Conservation (phyloP, 2,888 invertebrate species). For the Acleris sparsana region DNA sequence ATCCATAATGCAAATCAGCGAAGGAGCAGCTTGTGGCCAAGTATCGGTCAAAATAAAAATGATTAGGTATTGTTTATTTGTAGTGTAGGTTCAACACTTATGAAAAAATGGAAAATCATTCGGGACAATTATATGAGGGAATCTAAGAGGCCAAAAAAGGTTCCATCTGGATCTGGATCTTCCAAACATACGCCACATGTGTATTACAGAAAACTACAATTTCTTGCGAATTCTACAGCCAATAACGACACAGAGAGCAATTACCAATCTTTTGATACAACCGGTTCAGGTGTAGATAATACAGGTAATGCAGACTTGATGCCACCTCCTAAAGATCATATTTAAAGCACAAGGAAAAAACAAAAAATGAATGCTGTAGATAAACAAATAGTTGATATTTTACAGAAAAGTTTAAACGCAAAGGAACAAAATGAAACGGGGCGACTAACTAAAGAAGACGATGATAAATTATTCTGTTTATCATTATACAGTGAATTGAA, state of each 20-base stretch:
- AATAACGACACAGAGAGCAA: slow-evolving; percentile 28
- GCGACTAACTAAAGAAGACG: slow-evolving; percentile 5
- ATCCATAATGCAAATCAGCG: slow-evolving; percentile 35
- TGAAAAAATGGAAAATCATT: no score
- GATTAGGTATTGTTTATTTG: no score
- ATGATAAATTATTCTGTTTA: background rate
- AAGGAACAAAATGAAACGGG: no score
- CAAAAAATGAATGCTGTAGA: slow-evolving; percentile 30
- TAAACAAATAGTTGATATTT: slow-evolving; percentile 32
- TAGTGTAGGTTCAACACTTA: no score
- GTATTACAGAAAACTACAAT: slow-evolving; percentile 27
- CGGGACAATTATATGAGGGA: no score
- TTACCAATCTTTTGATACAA: slow-evolving; percentile 27
- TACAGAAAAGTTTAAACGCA: background rate
- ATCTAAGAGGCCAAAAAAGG: no score
- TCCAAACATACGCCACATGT: slow-evolving; percentile 32
- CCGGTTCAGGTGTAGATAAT: slow-evolving; percentile 23
- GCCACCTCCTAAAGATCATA: slow-evolving; percentile 29
- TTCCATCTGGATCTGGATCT: slow-evolving; percentile 10
- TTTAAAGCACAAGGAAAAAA: slow-evolving; percentile 32
- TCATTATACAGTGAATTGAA: no score
- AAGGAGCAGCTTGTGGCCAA: slow-evolving; percentile 36
- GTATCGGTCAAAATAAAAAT: no score
- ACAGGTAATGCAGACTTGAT: slow-evolving; percentile 31
- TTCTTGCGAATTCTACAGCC: slow-evolving; percentile 12